phyloP scores from a whole-genome alignment of 2,113 vertebrate species.

The Nothoprocta perdicaria region DNA sequence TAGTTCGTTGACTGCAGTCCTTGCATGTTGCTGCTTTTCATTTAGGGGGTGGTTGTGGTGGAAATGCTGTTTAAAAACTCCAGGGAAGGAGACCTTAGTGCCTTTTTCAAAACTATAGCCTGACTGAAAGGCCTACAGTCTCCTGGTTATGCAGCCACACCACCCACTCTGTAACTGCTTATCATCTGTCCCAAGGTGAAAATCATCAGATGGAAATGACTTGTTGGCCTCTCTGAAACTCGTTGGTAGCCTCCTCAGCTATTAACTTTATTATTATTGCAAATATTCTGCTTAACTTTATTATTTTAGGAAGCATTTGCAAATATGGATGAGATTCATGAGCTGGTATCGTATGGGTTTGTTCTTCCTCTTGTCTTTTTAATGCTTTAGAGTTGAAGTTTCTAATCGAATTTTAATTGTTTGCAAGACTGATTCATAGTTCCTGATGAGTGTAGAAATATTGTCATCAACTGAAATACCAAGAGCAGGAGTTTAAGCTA shows the following conservation, averaged over 20 bases:
- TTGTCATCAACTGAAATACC: not conserved
- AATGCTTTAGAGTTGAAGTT: not conserved
- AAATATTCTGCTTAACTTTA: not conserved
- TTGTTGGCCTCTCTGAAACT: not conserved
- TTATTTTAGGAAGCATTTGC: not conserved
- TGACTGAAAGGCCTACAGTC: not conserved
- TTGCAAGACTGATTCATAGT: not conserved
- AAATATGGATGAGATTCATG: not conserved
- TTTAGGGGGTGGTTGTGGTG: not conserved
- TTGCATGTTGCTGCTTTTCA: not conserved
- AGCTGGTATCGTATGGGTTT: not conserved
- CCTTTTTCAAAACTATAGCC: not conserved
- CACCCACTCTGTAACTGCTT: not conserved
- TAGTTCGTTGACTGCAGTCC: not conserved
- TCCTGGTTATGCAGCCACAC: not conserved
- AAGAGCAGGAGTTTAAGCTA: not conserved
- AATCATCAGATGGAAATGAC: not conserved
- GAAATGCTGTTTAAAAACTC: not conserved
- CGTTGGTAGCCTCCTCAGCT: not conserved
- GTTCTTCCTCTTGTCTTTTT: not conserved
- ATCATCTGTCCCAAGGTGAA: not conserved
- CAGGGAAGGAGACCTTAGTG: not conserved
- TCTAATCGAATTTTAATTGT: not conserved
- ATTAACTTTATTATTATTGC: constrained; percentile 1
- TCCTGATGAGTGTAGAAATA: not conserved